These are phyloP conservation scores for Siniperca scherzeri DNA, from an alignment of 2,797 vertebrate species.

Conservation along the genomic window DNA sequence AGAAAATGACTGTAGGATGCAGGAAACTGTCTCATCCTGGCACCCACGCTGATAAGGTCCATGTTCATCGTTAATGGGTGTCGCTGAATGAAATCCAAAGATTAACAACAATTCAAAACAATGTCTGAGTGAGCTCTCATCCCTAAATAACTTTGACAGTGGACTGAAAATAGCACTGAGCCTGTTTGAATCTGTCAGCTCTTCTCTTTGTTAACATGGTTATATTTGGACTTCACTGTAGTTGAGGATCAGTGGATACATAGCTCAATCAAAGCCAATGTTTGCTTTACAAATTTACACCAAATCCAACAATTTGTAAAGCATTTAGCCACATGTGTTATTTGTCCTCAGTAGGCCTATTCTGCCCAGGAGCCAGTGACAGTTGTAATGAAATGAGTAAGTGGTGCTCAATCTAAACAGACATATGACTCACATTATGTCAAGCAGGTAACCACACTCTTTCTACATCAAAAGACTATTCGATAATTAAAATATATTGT, in stretches of 20 bases:
- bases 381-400: constrained; percentile 28
- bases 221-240: constrained; percentile 46
- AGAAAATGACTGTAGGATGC: constrained; percentile 44
- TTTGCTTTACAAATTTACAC: constrained; percentile 3
- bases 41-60: constrained; percentile 58
- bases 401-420: constrained; percentile 34
- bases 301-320: neutral
- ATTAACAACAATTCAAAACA: constrained; percentile 53
- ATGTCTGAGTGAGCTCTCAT: constrained; percentile 35
- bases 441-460: constrained; percentile 7
- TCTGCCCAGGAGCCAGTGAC: constrained; percentile 16
- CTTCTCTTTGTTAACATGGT: constrained; percentile 51
- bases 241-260: constrained; percentile 33
- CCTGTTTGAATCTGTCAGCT: constrained; percentile 40
- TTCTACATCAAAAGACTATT: constrained; percentile 14
- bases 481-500: constrained; percentile 1
- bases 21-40: constrained; percentile 63
- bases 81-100: constrained; percentile 52
- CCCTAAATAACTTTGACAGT: constrained; percentile 58
- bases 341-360: constrained; percentile 13
- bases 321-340: constrained; percentile 14
- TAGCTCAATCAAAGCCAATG: constrained; percentile 3
- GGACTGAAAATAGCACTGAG: constrained; percentile 44
- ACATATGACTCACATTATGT: constrained; percentile 33
- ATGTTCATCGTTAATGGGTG: constrained; percentile 48